A percentile compares a stretch with the other conserved stretches of the same genome.
Evolutionary conservation across 2,797 vertebrate genomes (phyloP).

Genomic region (Furcifer pardalis): DNA sequence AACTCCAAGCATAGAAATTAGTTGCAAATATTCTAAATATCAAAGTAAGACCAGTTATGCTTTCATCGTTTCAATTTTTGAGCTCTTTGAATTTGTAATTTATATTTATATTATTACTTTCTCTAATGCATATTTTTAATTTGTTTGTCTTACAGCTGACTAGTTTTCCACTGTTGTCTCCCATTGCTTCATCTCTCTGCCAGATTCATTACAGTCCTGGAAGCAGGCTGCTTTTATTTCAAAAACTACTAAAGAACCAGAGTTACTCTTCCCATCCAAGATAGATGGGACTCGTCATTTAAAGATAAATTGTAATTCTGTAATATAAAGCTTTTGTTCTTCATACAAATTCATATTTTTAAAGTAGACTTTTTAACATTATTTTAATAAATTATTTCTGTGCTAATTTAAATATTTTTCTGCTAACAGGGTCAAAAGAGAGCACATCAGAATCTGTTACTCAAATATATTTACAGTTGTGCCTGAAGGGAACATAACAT

Average conservation of each 20-base stretch:
- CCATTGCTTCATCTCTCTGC: constrained; percentile 45
- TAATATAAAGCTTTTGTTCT: constrained; percentile 41
- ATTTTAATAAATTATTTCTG: not conserved
- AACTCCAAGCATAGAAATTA: constrained; percentile 40
- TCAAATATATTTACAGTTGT: no score
- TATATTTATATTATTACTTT: constrained; percentile 57
- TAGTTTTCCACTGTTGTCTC: constrained; percentile 45
- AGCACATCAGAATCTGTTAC: no score
- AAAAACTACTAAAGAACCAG: not conserved
- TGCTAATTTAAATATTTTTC: not conserved
- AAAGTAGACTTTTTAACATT: not conserved
- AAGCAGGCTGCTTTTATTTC: constrained; percentile 41
- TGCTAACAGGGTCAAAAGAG: no score
- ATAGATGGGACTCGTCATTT: not conserved
- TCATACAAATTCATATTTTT: not conserved
- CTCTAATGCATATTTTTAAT: constrained; percentile 51
- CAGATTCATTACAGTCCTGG: constrained; percentile 45
- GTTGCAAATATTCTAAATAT: constrained; percentile 49
- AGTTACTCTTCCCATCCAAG: not conserved
- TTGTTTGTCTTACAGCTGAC: constrained; percentile 65
- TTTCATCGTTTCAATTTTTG: constrained; percentile 59
- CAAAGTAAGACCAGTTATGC: constrained; percentile 49
- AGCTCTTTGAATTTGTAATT: constrained; percentile 52
- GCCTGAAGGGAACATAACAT: not conserved
- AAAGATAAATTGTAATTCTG: constrained; percentile 52